These are phyloP conservation scores for Drosophila fuyamai DNA, from an alignment of 1,140 invertebrate species.

Conservation along the genomic window DNA sequence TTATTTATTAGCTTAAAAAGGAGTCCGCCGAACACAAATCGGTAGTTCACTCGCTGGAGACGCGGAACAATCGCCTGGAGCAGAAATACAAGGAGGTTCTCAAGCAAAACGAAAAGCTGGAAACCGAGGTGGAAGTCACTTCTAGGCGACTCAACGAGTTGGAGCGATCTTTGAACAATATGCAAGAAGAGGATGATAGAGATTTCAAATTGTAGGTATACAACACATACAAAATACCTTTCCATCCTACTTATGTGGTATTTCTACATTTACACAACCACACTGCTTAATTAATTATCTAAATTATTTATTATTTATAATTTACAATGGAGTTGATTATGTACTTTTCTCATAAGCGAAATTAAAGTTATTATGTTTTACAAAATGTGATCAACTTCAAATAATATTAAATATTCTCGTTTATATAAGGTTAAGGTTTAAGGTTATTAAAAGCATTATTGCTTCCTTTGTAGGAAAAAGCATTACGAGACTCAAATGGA, in stretches of 20 bases:
- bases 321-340: too few species aligned
- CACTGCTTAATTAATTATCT: too few species aligned
- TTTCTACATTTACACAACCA: too few species aligned
- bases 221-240: neutral
- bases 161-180: slow-evolving; percentile 19
- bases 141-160: slow-evolving; percentile 30
- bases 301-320: too few species aligned
- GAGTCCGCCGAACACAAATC: slow-evolving; percentile 23
- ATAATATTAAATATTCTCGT: too few species aligned
- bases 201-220: slow-evolving; percentile 29
- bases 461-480: slow-evolving; percentile 34
- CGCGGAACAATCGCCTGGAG: slow-evolving; percentile 52
- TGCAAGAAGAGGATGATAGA: slow-evolving; percentile 1
- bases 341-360: too few species aligned
- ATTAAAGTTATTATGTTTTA: too few species aligned
- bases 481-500: slow-evolving; percentile 50
- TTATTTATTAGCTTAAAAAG: slow-evolving; percentile 28
- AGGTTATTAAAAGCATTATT: too few species aligned
- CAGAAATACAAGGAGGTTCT: slow-evolving; percentile 55
- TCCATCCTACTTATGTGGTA: too few species aligned
- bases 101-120: slow-evolving; percentile 48
- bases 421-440: too few species aligned
- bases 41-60: slow-evolving; percentile 36
- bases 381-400: too few species aligned
- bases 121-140: slow-evolving; percentile 53